Evolutionary conservation across 2,888 invertebrate genomes (phyloP), one percentile per base, ranked within the genome.

Genomic region (Neoascia interrupta): DNA sequence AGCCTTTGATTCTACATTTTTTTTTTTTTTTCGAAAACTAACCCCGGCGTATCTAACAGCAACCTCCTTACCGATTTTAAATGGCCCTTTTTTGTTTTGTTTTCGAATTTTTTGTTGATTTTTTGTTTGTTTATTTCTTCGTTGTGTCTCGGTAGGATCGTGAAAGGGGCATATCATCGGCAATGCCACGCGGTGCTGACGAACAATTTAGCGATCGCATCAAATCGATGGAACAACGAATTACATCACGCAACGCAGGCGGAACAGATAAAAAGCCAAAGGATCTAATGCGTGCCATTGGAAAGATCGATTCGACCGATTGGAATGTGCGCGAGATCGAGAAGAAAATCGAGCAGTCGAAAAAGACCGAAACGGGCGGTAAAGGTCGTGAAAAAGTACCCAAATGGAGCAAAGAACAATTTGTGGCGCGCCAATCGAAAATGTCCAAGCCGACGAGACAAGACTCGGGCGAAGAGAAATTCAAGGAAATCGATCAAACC

Each of bases 291-390:
- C 91, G 96, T 79, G 95, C 96, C 41, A 96, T 97, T 74, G 96
- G 96, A 56, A 95, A 95, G 89, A 95, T 97, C 81, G 96, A 96
- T 86, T 93, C 94, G 73, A 94, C 92, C 68, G 97, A 97, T 88
- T 97, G 97, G 96, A 96, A 97, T 88, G 93, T 97, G 28, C 94
- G 94, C 82, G 94, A 96, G 87, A 95, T 97, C 23, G 96, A 97
- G 85, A 93, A 95, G 86, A 96, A 97, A 89, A 96, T 97, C 26
- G 93, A 93, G 64, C 90, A 91, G 82, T 89, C 88, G 0, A 88
- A 88, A 70, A 88, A 88, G 79, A 87, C 88, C 0, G 89, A 89
- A 82, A 86, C 85, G 6, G 88, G 89, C 13, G 84, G 86, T 2
- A 87, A 90, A 83, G 88, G 90, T 5, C 90, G 91, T 45, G 94